Conservation (phyloP, 2,888 invertebrate genomes). For the Mongoloraphidia duomilia region DNA sequence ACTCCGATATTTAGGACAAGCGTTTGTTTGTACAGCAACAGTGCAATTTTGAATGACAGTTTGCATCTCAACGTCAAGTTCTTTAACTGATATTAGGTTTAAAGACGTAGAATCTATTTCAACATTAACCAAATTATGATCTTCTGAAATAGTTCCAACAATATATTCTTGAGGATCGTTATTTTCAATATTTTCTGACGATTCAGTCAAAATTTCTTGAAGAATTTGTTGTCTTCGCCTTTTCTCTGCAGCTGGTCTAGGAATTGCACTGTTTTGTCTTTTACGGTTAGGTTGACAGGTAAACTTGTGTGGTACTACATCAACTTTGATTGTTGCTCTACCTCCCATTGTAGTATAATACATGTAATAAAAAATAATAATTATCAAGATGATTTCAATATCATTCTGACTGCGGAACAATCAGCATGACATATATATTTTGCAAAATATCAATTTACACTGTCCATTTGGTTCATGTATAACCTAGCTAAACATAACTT, state of each 20-base stretch:
- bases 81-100: conserved; percentile 1
- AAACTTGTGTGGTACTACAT: conserved; percentile 7
- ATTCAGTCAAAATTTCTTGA: conserved; percentile 3
- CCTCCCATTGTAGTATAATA: conserved; percentile 6
- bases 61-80: conserved; percentile 6
- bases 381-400: no score
- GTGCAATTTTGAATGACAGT: conserved; percentile 5
- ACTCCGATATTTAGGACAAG: no score
- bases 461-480: no score
- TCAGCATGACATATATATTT: no score
- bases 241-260: conserved; percentile 4
- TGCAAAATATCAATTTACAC: no score
- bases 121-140: neutral
- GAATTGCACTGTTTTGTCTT: neutral
- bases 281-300: conserved; percentile 4
- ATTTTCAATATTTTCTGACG: conserved; percentile 1
- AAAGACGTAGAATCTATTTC: conserved; percentile 4
- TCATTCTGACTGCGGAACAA: no score
- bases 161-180: neutral
- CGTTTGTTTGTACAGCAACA: no score
- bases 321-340: conserved; percentile 3
- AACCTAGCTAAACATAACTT: no score
- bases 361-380: no score
- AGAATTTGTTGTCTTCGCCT: conserved; percentile 2
- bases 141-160: neutral